These are phyloP conservation scores for Nipponia nippon DNA, from an alignment of 2,113 vertebrate genomes.

Conservation along the genomic window DNA sequence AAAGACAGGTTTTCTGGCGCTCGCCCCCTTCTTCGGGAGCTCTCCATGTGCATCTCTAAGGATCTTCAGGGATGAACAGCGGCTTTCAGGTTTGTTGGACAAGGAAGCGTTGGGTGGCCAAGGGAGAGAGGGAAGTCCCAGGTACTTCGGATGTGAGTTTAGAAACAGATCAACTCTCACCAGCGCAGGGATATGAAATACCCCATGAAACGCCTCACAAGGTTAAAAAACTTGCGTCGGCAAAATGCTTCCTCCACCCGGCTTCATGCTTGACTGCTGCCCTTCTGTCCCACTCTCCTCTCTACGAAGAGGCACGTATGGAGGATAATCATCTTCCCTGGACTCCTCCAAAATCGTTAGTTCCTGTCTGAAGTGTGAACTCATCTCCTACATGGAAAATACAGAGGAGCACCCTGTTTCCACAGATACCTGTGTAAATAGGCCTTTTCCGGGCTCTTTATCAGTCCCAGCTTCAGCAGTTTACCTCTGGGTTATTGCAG, in stretches of 20 bases:
- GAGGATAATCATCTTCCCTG: background rate
- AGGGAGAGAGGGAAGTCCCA: background rate
- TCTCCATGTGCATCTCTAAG: too few relatives aligned
- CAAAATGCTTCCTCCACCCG: background rate
- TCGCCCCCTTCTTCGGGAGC: background rate
- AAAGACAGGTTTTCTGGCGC: background rate
- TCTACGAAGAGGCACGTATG: background rate
- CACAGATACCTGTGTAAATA: background rate
- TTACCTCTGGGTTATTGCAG: background rate
- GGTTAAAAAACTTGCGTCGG: background rate
- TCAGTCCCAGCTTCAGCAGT: background rate
- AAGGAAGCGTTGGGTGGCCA: background rate
- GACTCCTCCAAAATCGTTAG: background rate
- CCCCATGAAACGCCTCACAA: background rate
- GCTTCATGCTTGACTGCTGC: rapidly evolving
- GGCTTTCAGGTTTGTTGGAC: background rate
- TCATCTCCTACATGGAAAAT: background rate
- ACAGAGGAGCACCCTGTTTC: background rate
- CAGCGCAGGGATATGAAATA: background rate
- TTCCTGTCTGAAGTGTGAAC: background rate
- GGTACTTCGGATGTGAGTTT: background rate
- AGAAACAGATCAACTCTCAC: background rate
- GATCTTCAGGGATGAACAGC: background rate
- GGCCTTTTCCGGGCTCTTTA: background rate
- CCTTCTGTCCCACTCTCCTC: background rate